These are phyloP conservation scores for Trachelus stipa DNA, from an alignment of 2,888 invertebrate species.

Conservation along the genomic window DNA sequence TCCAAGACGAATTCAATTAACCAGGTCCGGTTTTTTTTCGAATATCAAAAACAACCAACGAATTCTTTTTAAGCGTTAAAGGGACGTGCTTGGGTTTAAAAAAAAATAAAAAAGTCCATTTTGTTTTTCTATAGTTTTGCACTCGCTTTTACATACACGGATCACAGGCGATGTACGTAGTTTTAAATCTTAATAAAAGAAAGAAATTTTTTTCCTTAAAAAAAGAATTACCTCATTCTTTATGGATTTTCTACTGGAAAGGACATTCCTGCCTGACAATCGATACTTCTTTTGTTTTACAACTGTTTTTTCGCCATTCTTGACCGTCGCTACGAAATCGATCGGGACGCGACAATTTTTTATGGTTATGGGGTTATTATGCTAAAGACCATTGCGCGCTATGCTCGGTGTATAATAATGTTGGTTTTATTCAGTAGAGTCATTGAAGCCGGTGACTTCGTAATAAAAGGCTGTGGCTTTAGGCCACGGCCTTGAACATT, in stretches of 20 bases:
- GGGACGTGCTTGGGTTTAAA: too few species aligned
- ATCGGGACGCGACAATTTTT: conserved; percentile 20
- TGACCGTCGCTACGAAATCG: conserved; percentile 22
- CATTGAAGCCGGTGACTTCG: not conserved
- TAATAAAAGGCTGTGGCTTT: not conserved
- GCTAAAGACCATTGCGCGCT: conserved; percentile 27
- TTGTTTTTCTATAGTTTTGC: not conserved
- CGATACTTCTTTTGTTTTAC: too few species aligned
- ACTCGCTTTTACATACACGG: not conserved
- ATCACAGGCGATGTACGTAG: not conserved
- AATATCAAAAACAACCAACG: not conserved
- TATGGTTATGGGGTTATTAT: conserved; percentile 32
- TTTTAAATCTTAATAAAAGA: too few species aligned
- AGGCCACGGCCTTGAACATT: not conserved
- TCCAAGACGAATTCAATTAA: not conserved
- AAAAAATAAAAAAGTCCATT: not conserved
- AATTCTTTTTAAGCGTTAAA: not conserved
- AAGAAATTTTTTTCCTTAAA: too few species aligned
- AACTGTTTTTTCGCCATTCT: not conserved
- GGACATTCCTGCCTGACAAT: too few species aligned
- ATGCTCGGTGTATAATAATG: not conserved
- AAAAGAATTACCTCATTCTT: too few species aligned
- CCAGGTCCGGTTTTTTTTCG: not conserved
- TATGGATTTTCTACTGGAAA: too few species aligned
- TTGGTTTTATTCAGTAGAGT: not conserved